Percentiles rank a stretch among this genome's conserved stretches.
These are phyloP conservation scores for Pomacea maculata DNA, from an alignment of 1,140 invertebrate genomes.

Conservation along the genomic window DNA sequence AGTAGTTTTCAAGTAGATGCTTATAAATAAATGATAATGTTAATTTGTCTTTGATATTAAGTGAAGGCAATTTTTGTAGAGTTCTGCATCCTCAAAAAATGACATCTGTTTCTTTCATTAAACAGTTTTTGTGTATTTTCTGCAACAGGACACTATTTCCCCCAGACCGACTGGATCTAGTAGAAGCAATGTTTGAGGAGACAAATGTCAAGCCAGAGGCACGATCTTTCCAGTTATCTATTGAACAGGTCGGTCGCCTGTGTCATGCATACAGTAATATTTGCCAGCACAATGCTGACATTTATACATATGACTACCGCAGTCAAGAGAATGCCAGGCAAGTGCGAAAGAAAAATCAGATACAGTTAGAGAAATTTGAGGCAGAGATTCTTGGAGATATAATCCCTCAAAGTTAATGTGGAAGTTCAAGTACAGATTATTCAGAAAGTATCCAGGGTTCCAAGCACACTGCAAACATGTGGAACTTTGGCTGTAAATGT, in stretches of 20 bases:
- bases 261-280: conserved; percentile 80
- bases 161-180: conserved; percentile 73
- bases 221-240: conserved; percentile 69
- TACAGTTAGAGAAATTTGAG: conserved; percentile 21
- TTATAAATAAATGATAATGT: too few species aligned
- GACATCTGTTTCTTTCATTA: too few species aligned
- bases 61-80: too few species aligned
- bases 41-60: too few species aligned
- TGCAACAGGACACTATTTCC: conserved; percentile 79
- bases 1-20: too few species aligned
- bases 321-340: conserved; percentile 17
- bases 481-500: neutral
- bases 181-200: conserved; percentile 75
- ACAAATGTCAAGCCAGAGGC: conserved; percentile 78
- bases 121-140: conserved; percentile 3
- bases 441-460: neutral
- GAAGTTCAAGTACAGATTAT: neutral
- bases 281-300: conserved; percentile 75
- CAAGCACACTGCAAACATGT: neutral
- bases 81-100: too few species aligned
- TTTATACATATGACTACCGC: conserved; percentile 74
- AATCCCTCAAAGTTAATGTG: neutral
- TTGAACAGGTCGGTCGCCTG: conserved; percentile 82
- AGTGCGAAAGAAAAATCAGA: conserved; percentile 15
- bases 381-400: conserved; percentile 8